A percentile compares a stretch with the other conserved stretches of the same genome.
These are phyloP conservation scores for Sinopyrophorus schimmeli DNA, from an alignment of 2,888 invertebrate species.

Conservation along the genomic window DNA sequence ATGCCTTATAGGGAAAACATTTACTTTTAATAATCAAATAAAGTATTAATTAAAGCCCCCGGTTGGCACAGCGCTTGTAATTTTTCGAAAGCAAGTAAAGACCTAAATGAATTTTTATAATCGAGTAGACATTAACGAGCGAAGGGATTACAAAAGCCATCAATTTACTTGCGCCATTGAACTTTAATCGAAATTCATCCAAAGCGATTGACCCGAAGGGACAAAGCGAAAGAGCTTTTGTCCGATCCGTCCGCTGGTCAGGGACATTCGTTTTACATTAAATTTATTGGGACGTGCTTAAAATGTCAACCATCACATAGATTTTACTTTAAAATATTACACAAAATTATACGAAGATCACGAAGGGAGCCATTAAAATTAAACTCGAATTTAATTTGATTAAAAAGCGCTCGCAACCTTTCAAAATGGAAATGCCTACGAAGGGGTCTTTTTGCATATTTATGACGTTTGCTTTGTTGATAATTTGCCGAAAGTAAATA, in stretches of 20 bases:
- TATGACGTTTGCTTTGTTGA: too few relatives aligned
- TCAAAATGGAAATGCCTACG: too few relatives aligned
- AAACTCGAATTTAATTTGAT: too few relatives aligned
- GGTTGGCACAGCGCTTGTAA: background rate
- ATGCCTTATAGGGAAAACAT: background rate
- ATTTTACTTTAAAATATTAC: too few relatives aligned
- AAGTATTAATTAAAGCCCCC: background rate
- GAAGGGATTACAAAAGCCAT: conserved; percentile 23
- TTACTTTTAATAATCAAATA: background rate
- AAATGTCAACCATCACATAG: conserved; percentile 16
- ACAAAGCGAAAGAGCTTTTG: conserved; percentile 22
- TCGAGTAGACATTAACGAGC: conserved; percentile 23
- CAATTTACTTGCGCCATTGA: conserved; percentile 27
- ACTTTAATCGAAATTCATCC: conserved; percentile 24
- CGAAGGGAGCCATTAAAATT: too few relatives aligned
- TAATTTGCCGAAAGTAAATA: too few relatives aligned
- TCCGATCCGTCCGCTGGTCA: conserved; percentile 20
- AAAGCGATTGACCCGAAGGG: conserved; percentile 14
- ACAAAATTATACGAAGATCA: too few relatives aligned
- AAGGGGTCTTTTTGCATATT: too few relatives aligned
- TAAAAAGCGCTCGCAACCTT: too few relatives aligned
- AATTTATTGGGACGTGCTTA: conserved; percentile 5
- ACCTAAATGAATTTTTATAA: too few relatives aligned
- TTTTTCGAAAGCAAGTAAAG: too few relatives aligned
- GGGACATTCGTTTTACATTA: conserved; percentile 17